Evolutionary conservation across 2,113 vertebrate species (phyloP), one percentile per base, ranked within the genome.

Genomic region (Festucalex cinctus): DNA sequence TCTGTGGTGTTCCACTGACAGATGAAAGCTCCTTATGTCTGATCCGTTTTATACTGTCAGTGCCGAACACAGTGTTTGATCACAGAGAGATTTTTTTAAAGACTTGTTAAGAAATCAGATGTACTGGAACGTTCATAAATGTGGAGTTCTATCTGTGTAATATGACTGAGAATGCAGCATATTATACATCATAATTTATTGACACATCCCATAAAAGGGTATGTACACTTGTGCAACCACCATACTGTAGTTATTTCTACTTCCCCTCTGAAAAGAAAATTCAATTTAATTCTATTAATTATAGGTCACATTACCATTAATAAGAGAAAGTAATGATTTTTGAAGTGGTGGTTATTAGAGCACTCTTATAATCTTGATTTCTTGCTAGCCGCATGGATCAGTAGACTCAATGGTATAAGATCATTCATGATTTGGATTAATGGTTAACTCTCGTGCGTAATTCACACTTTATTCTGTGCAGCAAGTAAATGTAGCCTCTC

Each of bases 1-100:
- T 76, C 36, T 43, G 65, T 2, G 9, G n/a, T 26, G 53, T 51
- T 58, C 37, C 32, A 68, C 46, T 73, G 28, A 73, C 16, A 58
- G 12, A 57, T 37, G 17, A 59, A 59, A 39, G 35, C 17, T 6
- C 20, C n/a, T 41, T 5, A 4, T 36, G 17, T 9, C 28, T n/a
- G 19, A 20, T 59, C 32, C 4, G 2, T 36, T n/a, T 60, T n/a
- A 39, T 22, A 12, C 35, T 60, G 9, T 60, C 35, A 6, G 20
- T n/a, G 35, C 58, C 10, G 10, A 12, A 60, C 58, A 60, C 37
- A 37, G 9, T 39, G 17, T 37, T 22, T 60, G 35, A n/a, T 60
- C 57, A 36, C 35, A 20, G 57, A 20, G 26, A 2, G 16, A 1
- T 46, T 46, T 49, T 22, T n/a, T 49, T 22, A 2, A 51, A 22